Base-by-base conservation (phyloP, 2,797 vertebrate species). In the Falco concolor region DNA sequence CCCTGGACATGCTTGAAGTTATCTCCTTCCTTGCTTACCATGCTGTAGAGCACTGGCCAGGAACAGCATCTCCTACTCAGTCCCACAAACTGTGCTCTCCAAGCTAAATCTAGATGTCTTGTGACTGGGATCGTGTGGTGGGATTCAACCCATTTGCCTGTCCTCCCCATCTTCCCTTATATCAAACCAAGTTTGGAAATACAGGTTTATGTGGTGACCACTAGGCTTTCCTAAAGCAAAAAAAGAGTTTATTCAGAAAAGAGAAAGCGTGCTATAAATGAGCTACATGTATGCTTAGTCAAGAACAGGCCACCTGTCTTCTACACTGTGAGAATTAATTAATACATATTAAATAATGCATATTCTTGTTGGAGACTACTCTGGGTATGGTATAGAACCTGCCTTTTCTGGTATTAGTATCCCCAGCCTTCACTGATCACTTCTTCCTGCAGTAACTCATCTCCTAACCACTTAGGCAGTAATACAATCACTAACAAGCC, bases 81-180 rank as follows among this genome's bases (percentile, higher is more conserved):
- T 42, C 32, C 32, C 45, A 24, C 21, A 76, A 52, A 23, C 9
- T 53, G 8, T 44, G 5, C 36, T 81, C 12, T 78, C 23, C 12
- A 36, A 56, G 10, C 13, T 53, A 34, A 73, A 75, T n/a, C 57
- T 56, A 38, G 57, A 14, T 30, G 12, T 34, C 23, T 78, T 0
- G 0, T 57, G 28, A 32, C 36, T 16, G 64, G 53, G 32, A 45
- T 60, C 0, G 0, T 16, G 12, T 60, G 61, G 24, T 84, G 24
- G 10, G n/a, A 52, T 23, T 63, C 0, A 0, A 74, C 17, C 13
- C 9, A 6, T 82, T 64, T 75, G 22, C 54, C 22, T 32, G 9
- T 28, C 25, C 21, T 72, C 19, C 32, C n/a, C 23, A 32, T 60
- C 61, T 89, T 76, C 28, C 17, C 28, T 50, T 36, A 12, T 5